Evolutionary conservation across 2,888 invertebrate genomes (phyloP).

Genomic region (Stenurella melanura): DNA sequence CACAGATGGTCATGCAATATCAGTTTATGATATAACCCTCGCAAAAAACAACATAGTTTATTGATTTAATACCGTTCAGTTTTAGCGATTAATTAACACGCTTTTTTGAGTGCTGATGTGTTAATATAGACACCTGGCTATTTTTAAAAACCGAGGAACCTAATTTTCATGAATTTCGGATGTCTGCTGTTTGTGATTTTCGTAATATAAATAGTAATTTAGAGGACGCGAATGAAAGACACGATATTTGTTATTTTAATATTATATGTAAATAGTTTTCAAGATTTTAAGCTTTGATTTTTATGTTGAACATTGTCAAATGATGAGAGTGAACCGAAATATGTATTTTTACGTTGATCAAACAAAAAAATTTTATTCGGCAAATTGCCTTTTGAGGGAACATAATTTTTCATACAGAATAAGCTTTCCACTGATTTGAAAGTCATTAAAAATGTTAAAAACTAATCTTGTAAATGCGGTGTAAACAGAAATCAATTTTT

Average conservation of each 20-base stretch:
- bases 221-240: not conserved
- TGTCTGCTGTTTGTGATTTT: slow-evolving; percentile 19
- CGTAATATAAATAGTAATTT: slow-evolving; percentile 6
- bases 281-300: not conserved
- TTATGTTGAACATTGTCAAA: not conserved
- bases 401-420: no score
- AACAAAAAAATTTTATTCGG: no score
- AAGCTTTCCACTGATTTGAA: no score
- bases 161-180: slow-evolving; percentile 16
- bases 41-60: slow-evolving; percentile 35
- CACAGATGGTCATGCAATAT: slow-evolving; percentile 44
- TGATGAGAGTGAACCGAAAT: no score
- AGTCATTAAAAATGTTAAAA: no score
- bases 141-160: slow-evolving; percentile 32
- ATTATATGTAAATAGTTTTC: not conserved
- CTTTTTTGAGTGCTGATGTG: slow-evolving; percentile 38
- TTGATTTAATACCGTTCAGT: slow-evolving; percentile 34
- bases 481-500: no score
- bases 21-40: slow-evolving; percentile 32
- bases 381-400: no score
- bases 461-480: no score
- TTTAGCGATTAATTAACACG: slow-evolving; percentile 43
- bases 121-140: slow-evolving; percentile 41
- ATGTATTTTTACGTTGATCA: no score
- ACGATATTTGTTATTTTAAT: slow-evolving; percentile 7